Conservation (phyloP, 2,113 vertebrate genomes). For the Perca fluviatilis region DNA sequence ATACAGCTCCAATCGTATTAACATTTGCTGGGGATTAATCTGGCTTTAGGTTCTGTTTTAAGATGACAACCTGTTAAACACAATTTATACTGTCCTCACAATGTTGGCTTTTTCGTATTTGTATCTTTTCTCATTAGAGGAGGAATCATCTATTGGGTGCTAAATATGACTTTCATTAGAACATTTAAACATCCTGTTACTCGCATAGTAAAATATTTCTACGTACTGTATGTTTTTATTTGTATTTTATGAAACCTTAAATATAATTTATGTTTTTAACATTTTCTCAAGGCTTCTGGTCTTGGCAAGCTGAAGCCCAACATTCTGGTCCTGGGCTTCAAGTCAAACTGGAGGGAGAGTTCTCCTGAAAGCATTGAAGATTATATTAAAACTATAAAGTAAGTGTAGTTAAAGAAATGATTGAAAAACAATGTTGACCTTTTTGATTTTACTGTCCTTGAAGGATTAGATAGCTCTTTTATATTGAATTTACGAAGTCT, state of each 20-base stretch:
- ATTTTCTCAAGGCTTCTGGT: slow-evolving; percentile 76
- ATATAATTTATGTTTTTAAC: not conserved
- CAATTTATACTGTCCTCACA: not conserved
- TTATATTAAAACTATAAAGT: slow-evolving; percentile 85
- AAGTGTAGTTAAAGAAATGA: slow-evolving; percentile 44
- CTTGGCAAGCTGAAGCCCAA: slow-evolving; percentile 86
- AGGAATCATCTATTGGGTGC: not conserved
- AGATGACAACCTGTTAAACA: not conserved
- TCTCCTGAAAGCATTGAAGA: slow-evolving; percentile 74
- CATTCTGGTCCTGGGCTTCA: slow-evolving; percentile 84
- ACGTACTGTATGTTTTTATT: not conserved
- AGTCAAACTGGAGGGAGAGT: slow-evolving; percentile 83
- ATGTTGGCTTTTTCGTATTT: not conserved
- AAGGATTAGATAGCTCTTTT: not conserved
- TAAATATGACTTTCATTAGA: not conserved
- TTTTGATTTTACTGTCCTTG: not conserved
- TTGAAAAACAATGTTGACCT: not conserved
- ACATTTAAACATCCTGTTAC: no score
- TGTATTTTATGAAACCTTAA: not conserved
- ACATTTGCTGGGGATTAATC: not conserved
- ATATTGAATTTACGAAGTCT: no score
- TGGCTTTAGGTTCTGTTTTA: not conserved
- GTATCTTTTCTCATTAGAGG: not conserved
- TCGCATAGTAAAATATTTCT: no score
- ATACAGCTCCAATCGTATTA: not conserved